Evolutionary conservation across 2,797 vertebrate species (phyloP).

Genomic region (Benthosema pterotum): DNA sequence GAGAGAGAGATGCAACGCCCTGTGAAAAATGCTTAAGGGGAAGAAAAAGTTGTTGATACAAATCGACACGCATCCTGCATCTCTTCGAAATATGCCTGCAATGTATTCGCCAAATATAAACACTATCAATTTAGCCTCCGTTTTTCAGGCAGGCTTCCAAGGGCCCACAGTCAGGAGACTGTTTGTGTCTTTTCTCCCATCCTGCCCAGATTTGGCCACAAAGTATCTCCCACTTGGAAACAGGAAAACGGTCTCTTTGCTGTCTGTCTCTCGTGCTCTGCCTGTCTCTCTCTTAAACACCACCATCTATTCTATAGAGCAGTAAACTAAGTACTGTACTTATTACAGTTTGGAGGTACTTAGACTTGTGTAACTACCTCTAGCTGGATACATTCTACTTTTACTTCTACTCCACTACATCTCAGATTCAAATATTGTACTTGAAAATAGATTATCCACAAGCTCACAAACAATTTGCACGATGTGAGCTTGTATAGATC

Average conservation of each 20-base stretch:
- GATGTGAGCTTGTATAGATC: too few species aligned
- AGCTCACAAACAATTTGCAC: too few species aligned
- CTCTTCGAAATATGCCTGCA: constrained; percentile 57
- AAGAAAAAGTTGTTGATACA: constrained; percentile 53
- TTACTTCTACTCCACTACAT: too few species aligned
- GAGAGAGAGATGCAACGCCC: constrained; percentile 39
- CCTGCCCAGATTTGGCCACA: constrained; percentile 78
- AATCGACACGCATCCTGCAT: constrained; percentile 71
- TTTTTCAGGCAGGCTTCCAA: constrained; percentile 64
- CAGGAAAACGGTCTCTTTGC: constrained; percentile 41
- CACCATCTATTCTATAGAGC: too few species aligned
- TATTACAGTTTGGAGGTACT: too few species aligned
- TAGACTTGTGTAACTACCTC: too few species aligned
- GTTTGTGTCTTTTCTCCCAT: constrained; percentile 63
- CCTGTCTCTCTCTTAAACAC: constrained; percentile 14
- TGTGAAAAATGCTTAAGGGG: constrained; percentile 31
- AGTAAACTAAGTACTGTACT: too few species aligned
- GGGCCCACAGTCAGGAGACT: constrained; percentile 37
- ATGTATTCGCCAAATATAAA: constrained; percentile 71
- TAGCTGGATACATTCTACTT: too few species aligned
- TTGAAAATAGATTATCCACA: too few species aligned
- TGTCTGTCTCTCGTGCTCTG: constrained; percentile 14
- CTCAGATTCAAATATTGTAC: too few species aligned
- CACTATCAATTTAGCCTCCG: constrained; percentile 70
- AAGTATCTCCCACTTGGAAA: constrained; percentile 65